phyloP scores from a whole-genome alignment of 2,888 invertebrate species.

The Latheticus oryzae region DNA sequence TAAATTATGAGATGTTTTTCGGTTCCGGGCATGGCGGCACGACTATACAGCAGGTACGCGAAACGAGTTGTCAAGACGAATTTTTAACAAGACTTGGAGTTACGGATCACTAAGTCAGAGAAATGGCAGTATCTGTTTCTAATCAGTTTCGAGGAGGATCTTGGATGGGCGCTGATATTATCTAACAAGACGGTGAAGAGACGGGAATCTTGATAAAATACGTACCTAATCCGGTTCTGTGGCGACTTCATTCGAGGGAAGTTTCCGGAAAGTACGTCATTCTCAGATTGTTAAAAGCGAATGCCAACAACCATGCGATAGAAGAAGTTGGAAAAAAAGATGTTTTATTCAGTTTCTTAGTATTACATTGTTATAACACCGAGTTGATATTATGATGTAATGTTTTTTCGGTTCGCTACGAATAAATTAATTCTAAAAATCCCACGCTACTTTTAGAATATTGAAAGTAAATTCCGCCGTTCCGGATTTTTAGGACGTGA shows the following conservation, averaged over 20 bases:
- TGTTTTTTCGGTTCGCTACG: constrained; percentile 26
- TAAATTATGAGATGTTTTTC: constrained; percentile 17
- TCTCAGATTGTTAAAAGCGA: constrained; percentile 18
- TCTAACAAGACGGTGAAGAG: constrained; percentile 53
- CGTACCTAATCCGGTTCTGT: constrained; percentile 48
- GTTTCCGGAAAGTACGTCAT: constrained; percentile 21
- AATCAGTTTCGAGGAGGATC: constrained; percentile 57
- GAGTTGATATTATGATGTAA: constrained; percentile 27
- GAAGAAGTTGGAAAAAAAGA: too few species aligned
- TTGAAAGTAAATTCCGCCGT: constrained; percentile 31
- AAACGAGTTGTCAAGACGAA: constrained; percentile 23
- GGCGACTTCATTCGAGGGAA: constrained; percentile 42
- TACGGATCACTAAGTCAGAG: constrained; percentile 60
- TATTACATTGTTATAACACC: constrained; percentile 22
- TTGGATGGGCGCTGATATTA: constrained; percentile 56
- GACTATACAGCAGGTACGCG: constrained; percentile 5
- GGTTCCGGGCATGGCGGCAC: constrained; percentile 19
- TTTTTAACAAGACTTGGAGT: constrained; percentile 44
- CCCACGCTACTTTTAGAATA: constrained; percentile 27
- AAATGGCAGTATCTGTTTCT: constrained; percentile 62
- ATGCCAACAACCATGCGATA: constrained; percentile 6
- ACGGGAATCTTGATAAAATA: constrained; percentile 54
- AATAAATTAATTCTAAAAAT: constrained; percentile 35
- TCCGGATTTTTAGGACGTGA: constrained; percentile 16
- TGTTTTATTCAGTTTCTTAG: constrained; percentile 30